These are phyloP conservation scores for Rhopalosiphum padi DNA, from an alignment of 1,140 invertebrate species.

Conservation along the genomic window DNA sequence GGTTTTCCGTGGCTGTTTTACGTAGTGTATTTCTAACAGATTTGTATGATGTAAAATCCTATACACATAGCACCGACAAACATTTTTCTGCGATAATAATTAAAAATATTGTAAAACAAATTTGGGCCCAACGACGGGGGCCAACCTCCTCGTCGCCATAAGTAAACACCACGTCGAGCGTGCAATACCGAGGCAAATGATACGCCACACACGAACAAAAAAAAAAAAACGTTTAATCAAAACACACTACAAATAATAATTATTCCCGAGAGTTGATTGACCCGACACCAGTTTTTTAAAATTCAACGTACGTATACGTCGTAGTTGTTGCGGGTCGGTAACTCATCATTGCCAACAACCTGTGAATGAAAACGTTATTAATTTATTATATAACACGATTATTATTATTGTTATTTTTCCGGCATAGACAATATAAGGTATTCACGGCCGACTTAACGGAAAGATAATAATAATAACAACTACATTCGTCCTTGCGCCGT, in stretches of 20 bases:
- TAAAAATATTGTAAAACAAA: not conserved
- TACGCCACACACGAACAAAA: not conserved
- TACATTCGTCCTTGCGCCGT: not conserved
- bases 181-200: not conserved
- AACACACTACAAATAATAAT: not conserved
- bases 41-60: not conserved
- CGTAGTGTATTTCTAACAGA: not conserved
- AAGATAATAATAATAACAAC: not conserved
- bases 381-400: not conserved
- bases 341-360: not conserved
- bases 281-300: not conserved
- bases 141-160: not conserved
- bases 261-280: conserved; percentile 13
- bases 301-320: not conserved
- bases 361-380: not conserved
- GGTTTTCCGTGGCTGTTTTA: not conserved
- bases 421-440: no score
- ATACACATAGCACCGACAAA: no score
- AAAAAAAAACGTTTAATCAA: not conserved
- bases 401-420: not conserved
- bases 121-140: no score
- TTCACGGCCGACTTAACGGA: not conserved
- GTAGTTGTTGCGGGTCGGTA: not conserved
- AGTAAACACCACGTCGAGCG: not conserved
- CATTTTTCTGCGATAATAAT: not conserved